Conservation (phyloP, 2,888 invertebrate species). For the Drosophila siamana region DNA sequence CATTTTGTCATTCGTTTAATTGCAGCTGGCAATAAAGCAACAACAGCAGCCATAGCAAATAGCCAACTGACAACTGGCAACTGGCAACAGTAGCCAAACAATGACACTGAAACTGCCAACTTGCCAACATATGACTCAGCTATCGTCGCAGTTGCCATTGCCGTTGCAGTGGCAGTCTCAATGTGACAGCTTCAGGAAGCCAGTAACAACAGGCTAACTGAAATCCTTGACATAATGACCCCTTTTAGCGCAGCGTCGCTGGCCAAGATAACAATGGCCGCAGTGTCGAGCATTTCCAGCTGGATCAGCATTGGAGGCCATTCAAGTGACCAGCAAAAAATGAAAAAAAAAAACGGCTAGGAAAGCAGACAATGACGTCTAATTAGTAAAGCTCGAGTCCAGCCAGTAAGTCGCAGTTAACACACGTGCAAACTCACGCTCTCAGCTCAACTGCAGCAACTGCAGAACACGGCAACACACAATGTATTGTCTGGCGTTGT, state of each 20-base stretch:
- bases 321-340: constrained; percentile 56
- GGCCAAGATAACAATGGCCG: constrained; percentile 74
- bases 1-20: constrained; percentile 78
- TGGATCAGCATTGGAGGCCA: constrained; percentile 26
- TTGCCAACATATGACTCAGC: constrained; percentile 60
- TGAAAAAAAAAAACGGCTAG: constrained; percentile 20
- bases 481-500: constrained; percentile 58
- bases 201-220: constrained; percentile 50
- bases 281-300: constrained; percentile 37
- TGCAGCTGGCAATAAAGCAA: constrained; percentile 65
- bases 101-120: constrained; percentile 34
- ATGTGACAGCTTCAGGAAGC: constrained; percentile 61
- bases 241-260: constrained; percentile 78
- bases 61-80: constrained; percentile 13
- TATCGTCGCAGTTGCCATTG: background rate
- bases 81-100: constrained; percentile 41
- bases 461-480: constrained; percentile 42
- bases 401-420: constrained; percentile 9
- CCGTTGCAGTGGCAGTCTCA: constrained; percentile 1
- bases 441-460: constrained; percentile 34
- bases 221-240: constrained; percentile 83
- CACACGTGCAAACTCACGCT: constrained; percentile 51
- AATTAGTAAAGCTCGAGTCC: constrained; percentile 61
- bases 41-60: constrained; percentile 1
- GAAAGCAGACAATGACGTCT: constrained; percentile 79